phyloP scores from a whole-genome alignment of 1,140 invertebrate genomes.

The Anoplophora glabripennis region DNA sequence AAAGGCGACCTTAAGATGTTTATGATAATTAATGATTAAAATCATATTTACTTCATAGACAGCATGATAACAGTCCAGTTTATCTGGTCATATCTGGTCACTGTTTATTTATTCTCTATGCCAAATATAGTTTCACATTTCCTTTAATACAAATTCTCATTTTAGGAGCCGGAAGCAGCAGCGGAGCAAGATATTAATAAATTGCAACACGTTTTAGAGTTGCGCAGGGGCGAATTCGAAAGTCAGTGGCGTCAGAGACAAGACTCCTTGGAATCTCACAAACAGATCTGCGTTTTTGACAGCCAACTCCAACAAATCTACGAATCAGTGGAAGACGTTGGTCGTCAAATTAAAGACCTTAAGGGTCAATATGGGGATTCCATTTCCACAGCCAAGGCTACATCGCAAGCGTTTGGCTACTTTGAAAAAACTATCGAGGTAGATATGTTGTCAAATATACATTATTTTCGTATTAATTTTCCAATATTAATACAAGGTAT shows the following conservation, averaged over 20 bases:
- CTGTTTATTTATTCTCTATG: neutral
- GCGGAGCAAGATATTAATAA: slow-evolving; percentile 68
- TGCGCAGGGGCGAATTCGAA: slow-evolving; percentile 57
- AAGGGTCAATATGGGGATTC: slow-evolving; percentile 72
- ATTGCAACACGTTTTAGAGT: slow-evolving; percentile 61
- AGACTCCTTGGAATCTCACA: slow-evolving; percentile 61
- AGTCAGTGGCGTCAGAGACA: slow-evolving; percentile 59
- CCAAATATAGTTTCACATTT: neutral
- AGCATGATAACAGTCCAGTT: no score
- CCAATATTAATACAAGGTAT: no score
- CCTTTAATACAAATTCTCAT: slow-evolving; percentile 5
- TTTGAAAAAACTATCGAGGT: slow-evolving; percentile 81
- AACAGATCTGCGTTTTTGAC: slow-evolving; percentile 67
- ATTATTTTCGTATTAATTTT: no score
- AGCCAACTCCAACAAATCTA: slow-evolving; percentile 73
- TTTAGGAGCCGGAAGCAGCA: slow-evolving; percentile 66
- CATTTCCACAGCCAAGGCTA: slow-evolving; percentile 64
- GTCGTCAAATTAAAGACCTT: slow-evolving; percentile 60
- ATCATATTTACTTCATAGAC: no score
- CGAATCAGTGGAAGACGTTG: slow-evolving; percentile 65
- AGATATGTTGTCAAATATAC: slow-evolving; percentile 30
- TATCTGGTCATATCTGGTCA: no score
- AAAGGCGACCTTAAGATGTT: no score
- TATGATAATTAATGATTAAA: no score
- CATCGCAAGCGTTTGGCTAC: slow-evolving; percentile 68